These are phyloP conservation scores for Grapholita molesta DNA, from an alignment of 1,140 invertebrate genomes.

Conservation along the genomic window DNA sequence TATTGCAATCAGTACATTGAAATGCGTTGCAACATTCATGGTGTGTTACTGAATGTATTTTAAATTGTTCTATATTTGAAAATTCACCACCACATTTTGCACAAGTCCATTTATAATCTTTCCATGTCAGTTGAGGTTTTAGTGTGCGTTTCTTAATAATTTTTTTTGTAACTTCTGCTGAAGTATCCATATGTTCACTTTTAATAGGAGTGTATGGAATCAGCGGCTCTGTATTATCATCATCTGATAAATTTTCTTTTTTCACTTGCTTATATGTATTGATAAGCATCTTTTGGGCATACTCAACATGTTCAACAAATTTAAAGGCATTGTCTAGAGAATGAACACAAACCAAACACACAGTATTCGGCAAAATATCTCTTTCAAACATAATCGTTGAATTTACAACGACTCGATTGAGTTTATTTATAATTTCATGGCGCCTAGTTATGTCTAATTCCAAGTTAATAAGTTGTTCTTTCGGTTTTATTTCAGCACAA, in stretches of 20 bases:
- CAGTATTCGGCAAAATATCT: neutral
- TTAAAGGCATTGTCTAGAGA: neutral
- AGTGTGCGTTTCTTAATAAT: neutral
- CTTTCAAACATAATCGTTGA: neutral
- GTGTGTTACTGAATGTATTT: neutral
- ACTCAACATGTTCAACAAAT: neutral
- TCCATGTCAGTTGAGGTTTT: neutral
- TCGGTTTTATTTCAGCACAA: neutral
- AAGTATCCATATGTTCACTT: neutral
- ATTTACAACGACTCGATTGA: neutral
- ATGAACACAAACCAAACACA: neutral
- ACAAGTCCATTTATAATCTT: neutral
- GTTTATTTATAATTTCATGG: neutral
- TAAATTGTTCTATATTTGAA: neutral
- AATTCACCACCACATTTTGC: neutral
- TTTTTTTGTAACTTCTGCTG: neutral
- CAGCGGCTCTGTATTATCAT: neutral
- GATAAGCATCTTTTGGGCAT: neutral
- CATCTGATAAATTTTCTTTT: neutral
- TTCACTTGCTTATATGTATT: neutral
- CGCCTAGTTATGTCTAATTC: neutral
- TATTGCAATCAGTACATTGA: conserved; percentile 5
- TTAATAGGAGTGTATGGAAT: neutral
- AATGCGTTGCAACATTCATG: conserved; percentile 2
- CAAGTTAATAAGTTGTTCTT: neutral